A percentile compares a stretch with the other conserved stretches of the same genome.
Evolutionary conservation across 1,140 invertebrate genomes (phyloP).

Genomic region (Drosophila persimilis): DNA sequence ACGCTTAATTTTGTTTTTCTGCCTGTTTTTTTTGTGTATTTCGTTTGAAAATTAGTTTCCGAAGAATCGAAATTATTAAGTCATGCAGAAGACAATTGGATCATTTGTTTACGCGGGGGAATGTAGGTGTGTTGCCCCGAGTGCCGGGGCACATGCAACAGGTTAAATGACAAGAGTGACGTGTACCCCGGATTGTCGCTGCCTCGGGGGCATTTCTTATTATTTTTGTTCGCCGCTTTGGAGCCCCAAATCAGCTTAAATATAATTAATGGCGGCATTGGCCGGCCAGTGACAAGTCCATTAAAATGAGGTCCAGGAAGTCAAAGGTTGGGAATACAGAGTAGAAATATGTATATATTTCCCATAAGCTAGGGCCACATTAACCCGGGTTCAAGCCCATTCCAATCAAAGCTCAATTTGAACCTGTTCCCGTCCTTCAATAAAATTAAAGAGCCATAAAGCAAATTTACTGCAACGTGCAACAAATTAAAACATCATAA

Average conservation of each 20-base stretch:
- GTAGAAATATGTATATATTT: not conserved
- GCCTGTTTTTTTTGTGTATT: not conserved
- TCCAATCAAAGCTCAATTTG: slow-evolving; percentile 39
- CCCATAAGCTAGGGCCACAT: slow-evolving; percentile 12
- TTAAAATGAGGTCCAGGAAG: slow-evolving; percentile 50
- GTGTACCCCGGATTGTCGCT: slow-evolving; percentile 26
- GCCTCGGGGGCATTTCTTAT: slow-evolving; percentile 33
- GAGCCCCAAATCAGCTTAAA: slow-evolving; percentile 75
- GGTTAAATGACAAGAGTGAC: slow-evolving; percentile 65
- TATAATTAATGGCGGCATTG: slow-evolving; percentile 81
- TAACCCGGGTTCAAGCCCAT: slow-evolving; percentile 30
- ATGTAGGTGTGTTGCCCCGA: slow-evolving; percentile 58
- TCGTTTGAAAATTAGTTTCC: slow-evolving; percentile 67
- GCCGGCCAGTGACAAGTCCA: slow-evolving; percentile 76
- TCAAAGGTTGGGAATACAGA: not conserved
- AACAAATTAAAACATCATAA: slow-evolving; percentile 82
- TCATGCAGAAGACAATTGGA: slow-evolving; percentile 81
- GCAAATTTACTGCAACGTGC: slow-evolving; percentile 73
- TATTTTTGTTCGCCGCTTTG: slow-evolving; percentile 17
- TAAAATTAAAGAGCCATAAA: slow-evolving; percentile 61
- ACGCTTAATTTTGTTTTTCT: slow-evolving; percentile 58
- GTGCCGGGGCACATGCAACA: slow-evolving; percentile 59
- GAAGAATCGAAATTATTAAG: slow-evolving; percentile 67
- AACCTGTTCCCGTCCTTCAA: slow-evolving; percentile 35
- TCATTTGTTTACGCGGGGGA: slow-evolving; percentile 63